A percentile compares a stretch with the other conserved stretches of the same genome.
Conservation (phyloP, 1,140 invertebrate genomes). For the Cardiocondyla obscurior region DNA sequence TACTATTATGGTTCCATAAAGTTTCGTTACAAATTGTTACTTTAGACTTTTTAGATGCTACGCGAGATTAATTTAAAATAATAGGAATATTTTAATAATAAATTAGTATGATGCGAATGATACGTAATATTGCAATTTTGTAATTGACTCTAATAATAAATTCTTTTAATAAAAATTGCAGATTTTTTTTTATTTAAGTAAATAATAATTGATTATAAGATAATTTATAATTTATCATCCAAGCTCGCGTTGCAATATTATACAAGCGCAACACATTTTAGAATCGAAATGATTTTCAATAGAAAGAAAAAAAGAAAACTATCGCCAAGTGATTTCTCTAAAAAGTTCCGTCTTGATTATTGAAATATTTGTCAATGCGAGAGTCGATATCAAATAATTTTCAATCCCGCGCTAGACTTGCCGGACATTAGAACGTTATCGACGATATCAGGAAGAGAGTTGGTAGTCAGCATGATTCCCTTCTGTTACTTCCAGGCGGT, state of each 20-base stretch:
- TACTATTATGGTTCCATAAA: neutral
- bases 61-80: neutral
- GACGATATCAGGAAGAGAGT: conserved; percentile 59
- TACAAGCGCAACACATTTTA: neutral
- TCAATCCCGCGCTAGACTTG: conserved; percentile 5
- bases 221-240: neutral
- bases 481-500: conserved; percentile 40
- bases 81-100: neutral
- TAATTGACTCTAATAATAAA: neutral
- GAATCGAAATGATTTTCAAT: neutral
- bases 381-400: conserved; percentile 37
- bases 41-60: neutral
- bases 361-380: conserved; percentile 39
- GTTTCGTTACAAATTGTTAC: neutral
- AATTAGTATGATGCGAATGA: neutral
- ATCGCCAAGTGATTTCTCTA: neutral
- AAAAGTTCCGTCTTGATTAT: conserved; percentile 12
- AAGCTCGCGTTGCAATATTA: neutral
- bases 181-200: neutral
- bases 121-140: neutral
- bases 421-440: conserved; percentile 32
- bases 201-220: neutral
- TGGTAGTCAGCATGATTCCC: conserved; percentile 9
- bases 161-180: neutral
- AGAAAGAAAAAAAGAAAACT: neutral